A percentile compares a stretch with the other conserved stretches of the same genome.
Evolutionary conservation across 2,797 vertebrate genomes (phyloP).

Genomic region (Acanthurus tractus): DNA sequence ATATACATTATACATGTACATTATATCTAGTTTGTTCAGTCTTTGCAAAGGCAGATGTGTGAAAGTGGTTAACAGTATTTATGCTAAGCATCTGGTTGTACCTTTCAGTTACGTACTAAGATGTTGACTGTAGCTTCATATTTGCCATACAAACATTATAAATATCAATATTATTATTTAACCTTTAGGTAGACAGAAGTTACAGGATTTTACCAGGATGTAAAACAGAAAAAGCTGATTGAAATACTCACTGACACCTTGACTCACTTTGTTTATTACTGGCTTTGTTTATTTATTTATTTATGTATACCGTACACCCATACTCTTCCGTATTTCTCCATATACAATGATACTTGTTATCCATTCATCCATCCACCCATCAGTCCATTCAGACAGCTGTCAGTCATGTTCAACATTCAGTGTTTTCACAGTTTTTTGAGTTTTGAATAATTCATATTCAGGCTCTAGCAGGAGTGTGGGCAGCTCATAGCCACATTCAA

Average conservation of each 20-base stretch:
- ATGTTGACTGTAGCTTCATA: too few relatives aligned
- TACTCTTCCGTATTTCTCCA: too few relatives aligned
- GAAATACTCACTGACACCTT: not conserved
- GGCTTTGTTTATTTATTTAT: not conserved
- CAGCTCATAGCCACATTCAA: constrained; percentile 68
- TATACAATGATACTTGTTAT: not conserved
- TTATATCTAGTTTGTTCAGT: too few relatives aligned
- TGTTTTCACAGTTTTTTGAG: constrained; percentile 21
- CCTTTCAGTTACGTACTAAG: too few relatives aligned
- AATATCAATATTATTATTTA: not conserved
- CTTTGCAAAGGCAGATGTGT: too few relatives aligned
- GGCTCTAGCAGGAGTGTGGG: constrained; percentile 57
- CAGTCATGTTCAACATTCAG: constrained; percentile 31
- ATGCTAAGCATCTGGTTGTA: too few relatives aligned
- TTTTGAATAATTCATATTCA: constrained; percentile 20
- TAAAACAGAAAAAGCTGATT: not conserved
- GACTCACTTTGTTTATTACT: not conserved
- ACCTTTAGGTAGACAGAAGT: not conserved
- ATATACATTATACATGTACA: too few relatives aligned
- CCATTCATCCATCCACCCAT: too few relatives aligned
- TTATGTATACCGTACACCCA: not conserved
- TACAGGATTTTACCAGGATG: not conserved
- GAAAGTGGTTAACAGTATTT: too few relatives aligned
- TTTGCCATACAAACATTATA: too few relatives aligned
- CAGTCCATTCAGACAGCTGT: constrained; percentile 5